Evolutionary conservation across 2,888 invertebrate genomes (phyloP), one percentile per base, ranked within the genome.

Genomic region (Andrena marginata): DNA sequence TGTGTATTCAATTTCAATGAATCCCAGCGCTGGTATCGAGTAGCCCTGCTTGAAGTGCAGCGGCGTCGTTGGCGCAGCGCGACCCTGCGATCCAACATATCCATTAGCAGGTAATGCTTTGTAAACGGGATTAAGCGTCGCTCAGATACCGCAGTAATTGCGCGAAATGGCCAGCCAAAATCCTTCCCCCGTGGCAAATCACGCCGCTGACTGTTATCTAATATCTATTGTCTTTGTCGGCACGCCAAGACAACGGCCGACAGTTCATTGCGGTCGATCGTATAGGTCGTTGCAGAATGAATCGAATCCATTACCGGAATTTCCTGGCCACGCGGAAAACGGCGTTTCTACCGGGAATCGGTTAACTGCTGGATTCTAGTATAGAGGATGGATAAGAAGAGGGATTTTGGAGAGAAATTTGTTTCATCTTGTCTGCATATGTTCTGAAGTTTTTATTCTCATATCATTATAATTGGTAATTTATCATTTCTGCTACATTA

Each of bases 81-180:
- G 60, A 49, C 54, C 62, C 54, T 72, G 67, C 49, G 75, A 77
- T 78, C 73, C 72, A 70, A 77, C 75, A 86, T 89, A 87, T 89
- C 86, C 90, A 91, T 91, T 91, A 91, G 87, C 89, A 84, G 87
- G 88, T 90, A 91, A 90, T 88, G 89, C 90, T 90, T 90, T 89
- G 91, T 89, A 88, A 91, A 91, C 88, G 89, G 86, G 86, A 91
- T 91, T 89, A 91, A 88, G 87, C 86, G 85, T 81, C 87, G 77
- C 84, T 78, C 83, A 76, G 83, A 86, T 89, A 86, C 85, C 87
- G 80, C 86, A 88, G 87, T 91, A 91, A 91, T 91, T 91, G 90
- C 88, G 84, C 81, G 80, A 73, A 83, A 87, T 85, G 74, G 80
- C 77, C 76, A 59, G 77, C 82, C 87, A 74, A 86, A 84, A 86